These are phyloP conservation scores for Ursus arctos DNA, from an alignment of 2,113 vertebrate species.

Conservation along the genomic window DNA sequence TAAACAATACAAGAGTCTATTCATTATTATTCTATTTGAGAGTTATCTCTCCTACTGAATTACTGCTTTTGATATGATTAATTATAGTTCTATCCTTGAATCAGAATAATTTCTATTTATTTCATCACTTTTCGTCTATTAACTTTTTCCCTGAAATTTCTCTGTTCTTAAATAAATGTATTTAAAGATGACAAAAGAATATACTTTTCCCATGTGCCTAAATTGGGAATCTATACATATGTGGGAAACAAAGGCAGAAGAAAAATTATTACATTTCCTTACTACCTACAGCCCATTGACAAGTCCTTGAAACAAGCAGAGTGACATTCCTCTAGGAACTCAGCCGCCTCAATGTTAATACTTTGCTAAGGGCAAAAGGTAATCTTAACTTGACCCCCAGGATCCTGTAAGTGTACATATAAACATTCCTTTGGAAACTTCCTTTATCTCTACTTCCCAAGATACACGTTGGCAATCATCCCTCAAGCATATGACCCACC, in stretches of 20 bases:
- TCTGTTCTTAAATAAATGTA: constrained; percentile 18
- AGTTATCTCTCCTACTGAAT: constrained; percentile 46
- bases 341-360: no score
- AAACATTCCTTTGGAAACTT: not conserved
- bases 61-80: constrained; percentile 51
- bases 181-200: constrained; percentile 34
- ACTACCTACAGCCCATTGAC: no score
- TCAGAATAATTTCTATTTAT: constrained; percentile 49
- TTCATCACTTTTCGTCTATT: constrained; percentile 15
- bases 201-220: not conserved
- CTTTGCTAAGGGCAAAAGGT: not conserved
- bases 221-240: not conserved
- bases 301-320: no score
- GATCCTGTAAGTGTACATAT: not conserved
- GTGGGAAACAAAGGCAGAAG: no score
- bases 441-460: not conserved
- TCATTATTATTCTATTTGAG: constrained; percentile 27
- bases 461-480: not conserved
- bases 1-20: constrained; percentile 53
- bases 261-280: no score
- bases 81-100: constrained; percentile 59
- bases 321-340: no score
- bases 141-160: constrained; percentile 23
- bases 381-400: not conserved
- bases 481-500: not conserved